These are phyloP conservation scores for Epicauta chinensis DNA, from an alignment of 1,140 invertebrate genomes.

Conservation along the genomic window DNA sequence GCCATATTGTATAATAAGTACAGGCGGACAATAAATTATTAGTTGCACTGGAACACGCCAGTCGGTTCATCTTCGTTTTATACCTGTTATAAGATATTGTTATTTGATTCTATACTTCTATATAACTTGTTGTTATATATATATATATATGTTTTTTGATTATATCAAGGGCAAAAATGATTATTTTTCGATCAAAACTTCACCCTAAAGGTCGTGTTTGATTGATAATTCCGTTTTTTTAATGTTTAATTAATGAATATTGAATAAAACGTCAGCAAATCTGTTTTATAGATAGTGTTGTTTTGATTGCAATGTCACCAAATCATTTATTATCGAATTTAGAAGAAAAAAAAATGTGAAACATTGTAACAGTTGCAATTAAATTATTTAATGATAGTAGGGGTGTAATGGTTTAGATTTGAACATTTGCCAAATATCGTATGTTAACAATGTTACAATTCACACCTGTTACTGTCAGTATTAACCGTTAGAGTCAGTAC, in stretches of 20 bases:
- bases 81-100: slow-evolving; percentile 28
- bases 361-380: no score
- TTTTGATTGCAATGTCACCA: no score
- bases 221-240: slow-evolving; percentile 1
- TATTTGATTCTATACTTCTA: slow-evolving; percentile 26
- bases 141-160: slow-evolving; percentile 6
- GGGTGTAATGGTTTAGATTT: no score
- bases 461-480: no score
- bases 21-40: slow-evolving; percentile 32
- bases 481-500: no score
- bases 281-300: no score
- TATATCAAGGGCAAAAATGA: slow-evolving; percentile 11
- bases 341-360: no score
- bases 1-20: slow-evolving; percentile 36
- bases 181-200: neutral
- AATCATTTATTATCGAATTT: no score
- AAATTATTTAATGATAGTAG: no score
- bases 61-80: slow-evolving; percentile 22
- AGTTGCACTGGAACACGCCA: slow-evolving; percentile 19
- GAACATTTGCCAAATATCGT: no score
- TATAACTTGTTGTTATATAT: slow-evolving; percentile 5
- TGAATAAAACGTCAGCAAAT: no score
- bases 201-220: neutral
- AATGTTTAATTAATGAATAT: neutral
- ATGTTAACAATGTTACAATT: no score